Conservation (phyloP, 2,113 vertebrate genomes). For the Sphyrna mokarran region DNA sequence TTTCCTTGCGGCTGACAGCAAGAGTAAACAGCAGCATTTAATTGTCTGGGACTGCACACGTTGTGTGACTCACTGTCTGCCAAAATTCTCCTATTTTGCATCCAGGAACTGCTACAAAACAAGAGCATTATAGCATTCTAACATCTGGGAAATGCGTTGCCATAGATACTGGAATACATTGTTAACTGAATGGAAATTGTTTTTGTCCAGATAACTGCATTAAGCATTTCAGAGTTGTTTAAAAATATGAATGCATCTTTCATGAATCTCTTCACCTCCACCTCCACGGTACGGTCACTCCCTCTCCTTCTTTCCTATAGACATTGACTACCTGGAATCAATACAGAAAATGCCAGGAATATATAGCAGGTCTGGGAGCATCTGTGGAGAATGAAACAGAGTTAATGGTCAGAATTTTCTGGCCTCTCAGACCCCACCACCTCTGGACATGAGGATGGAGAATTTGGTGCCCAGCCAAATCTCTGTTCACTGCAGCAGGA, state of each 20-base stretch:
- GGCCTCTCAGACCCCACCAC: too few relatives aligned
- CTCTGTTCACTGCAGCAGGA: too few relatives aligned
- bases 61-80: not conserved
- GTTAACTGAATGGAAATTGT: not conserved
- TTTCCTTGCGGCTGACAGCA: not conserved
- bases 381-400: not conserved
- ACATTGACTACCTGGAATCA: not conserved
- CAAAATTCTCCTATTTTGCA: not conserved
- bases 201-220: not conserved
- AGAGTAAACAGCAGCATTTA: not conserved
- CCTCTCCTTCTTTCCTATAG: not conserved
- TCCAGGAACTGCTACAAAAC: not conserved
- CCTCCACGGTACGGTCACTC: not conserved
- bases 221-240: not conserved
- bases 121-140: not conserved
- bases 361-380: not conserved
- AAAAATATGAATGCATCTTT: not conserved
- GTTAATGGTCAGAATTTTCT: not conserved
- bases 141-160: not conserved
- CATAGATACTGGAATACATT: not conserved
- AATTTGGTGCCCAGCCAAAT: too few relatives aligned
- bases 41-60: not conserved
- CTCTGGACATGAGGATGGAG: too few relatives aligned
- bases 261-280: not conserved
- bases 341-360: not conserved